Percentiles rank a stretch among this genome's conserved stretches.
phyloP scores from a whole-genome alignment of 2,113 vertebrate species.

The Cyrtonyx montezumae region DNA sequence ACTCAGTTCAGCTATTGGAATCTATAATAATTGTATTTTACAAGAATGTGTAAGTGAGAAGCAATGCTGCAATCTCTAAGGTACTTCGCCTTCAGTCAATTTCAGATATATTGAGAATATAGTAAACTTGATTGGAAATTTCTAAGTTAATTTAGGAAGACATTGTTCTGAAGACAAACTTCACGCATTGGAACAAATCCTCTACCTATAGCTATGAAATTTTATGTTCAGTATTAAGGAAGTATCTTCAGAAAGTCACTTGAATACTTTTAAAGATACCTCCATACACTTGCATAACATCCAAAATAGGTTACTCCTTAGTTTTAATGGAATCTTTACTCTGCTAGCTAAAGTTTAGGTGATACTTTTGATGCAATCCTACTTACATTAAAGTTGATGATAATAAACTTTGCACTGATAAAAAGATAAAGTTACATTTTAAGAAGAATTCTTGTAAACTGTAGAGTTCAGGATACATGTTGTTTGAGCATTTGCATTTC shows the following conservation, averaged over 20 bases:
- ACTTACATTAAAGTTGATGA: neutral
- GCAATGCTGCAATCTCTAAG: neutral
- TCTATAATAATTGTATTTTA: neutral
- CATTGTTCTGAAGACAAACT: neutral
- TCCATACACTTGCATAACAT: neutral
- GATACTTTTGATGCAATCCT: neutral
- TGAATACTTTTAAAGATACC: neutral
- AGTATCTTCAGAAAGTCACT: neutral
- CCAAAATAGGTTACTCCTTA: neutral
- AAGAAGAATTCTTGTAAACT: neutral
- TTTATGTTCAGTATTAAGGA: neutral
- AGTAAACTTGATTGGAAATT: neutral
- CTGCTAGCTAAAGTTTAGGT: neutral
- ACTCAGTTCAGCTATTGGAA: neutral
- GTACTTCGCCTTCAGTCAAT: neutral
- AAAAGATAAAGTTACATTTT: neutral
- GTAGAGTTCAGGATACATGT: neutral
- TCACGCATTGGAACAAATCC: neutral
- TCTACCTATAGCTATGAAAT: neutral
- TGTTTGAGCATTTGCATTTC: neutral
- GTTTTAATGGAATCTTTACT: neutral
- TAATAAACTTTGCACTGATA: neutral
- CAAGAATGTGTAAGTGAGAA: neutral
- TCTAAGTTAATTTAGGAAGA: neutral
- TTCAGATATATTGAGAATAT: neutral